A percentile compares a stretch with the other conserved stretches of the same genome.
These are phyloP conservation scores for Mus minutoides DNA, from an alignment of 2,797 vertebrate genomes.

Conservation along the genomic window DNA sequence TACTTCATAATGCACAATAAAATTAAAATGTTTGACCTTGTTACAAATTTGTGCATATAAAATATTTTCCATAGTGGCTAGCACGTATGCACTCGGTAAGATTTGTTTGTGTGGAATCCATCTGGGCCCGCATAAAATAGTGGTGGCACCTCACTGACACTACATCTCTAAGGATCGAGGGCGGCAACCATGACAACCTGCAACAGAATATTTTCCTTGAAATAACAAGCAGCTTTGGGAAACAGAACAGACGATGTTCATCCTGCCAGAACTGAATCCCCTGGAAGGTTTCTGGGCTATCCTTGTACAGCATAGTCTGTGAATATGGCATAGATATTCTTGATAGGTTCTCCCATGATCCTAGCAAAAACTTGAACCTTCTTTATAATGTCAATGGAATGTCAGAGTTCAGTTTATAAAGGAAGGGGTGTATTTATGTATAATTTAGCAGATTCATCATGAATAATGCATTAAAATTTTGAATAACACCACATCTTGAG, in stretches of 20 bases:
- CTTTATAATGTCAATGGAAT: background rate
- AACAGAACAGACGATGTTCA: background rate
- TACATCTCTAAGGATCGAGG: background rate
- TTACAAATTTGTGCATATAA: background rate
- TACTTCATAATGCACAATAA: background rate
- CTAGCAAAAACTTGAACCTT: background rate
- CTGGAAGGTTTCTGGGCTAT: background rate
- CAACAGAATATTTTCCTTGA: background rate
- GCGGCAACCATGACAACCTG: background rate
- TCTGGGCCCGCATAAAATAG: background rate
- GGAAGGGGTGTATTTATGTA: background rate
- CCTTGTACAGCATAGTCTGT: background rate
- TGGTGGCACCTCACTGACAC: background rate
- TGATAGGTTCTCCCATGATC: background rate
- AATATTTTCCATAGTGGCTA: background rate
- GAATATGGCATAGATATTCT: background rate
- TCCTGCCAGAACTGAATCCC: background rate
- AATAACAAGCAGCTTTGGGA: background rate
- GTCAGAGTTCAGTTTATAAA: background rate
- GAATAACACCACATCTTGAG: background rate
- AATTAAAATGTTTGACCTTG: background rate
- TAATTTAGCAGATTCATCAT: background rate
- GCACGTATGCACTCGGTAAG: background rate
- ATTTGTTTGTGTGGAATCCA: background rate
- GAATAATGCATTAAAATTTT: conserved; percentile 21